phyloP scores from a whole-genome alignment of 64 coral and sea anemone species.

The Platygyra sinensis region DNA sequence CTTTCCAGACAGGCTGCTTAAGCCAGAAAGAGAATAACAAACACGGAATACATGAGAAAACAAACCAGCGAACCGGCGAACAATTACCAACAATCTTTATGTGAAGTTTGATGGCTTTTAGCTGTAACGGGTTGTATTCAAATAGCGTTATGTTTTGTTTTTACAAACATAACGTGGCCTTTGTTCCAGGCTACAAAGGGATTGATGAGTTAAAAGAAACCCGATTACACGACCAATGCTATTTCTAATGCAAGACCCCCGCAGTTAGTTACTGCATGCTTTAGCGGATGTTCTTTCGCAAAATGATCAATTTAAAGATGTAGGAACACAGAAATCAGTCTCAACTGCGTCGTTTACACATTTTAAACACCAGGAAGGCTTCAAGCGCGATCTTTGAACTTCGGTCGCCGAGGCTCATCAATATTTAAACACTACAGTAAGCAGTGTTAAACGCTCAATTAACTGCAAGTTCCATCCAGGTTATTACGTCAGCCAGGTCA shows the following conservation, averaged over 20 bases:
- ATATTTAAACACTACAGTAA: background rate
- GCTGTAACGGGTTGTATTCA: background rate
- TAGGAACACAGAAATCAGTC: background rate
- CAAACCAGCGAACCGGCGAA: background rate
- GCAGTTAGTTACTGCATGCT: background rate
- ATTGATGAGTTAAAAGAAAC: background rate
- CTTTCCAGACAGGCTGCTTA: background rate
- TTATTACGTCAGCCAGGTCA: background rate
- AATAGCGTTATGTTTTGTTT: background rate
- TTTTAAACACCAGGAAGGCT: background rate
- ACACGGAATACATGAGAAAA: background rate
- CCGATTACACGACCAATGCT: background rate
- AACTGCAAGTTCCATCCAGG: conserved; percentile 4
- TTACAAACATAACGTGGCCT: conserved; percentile 15
- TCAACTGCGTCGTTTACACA: background rate
- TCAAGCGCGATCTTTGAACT: background rate
- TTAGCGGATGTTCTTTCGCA: background rate
- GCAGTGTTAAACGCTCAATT: background rate
- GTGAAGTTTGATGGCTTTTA: background rate
- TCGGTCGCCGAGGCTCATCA: background rate
- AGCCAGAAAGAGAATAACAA: no score
- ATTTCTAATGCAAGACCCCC: background rate
- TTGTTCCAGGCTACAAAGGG: conserved; percentile 11
- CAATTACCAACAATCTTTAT: background rate
- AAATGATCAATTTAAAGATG: background rate